Conservation (phyloP, 2,888 invertebrate genomes). For the Cephus spinipes region DNA sequence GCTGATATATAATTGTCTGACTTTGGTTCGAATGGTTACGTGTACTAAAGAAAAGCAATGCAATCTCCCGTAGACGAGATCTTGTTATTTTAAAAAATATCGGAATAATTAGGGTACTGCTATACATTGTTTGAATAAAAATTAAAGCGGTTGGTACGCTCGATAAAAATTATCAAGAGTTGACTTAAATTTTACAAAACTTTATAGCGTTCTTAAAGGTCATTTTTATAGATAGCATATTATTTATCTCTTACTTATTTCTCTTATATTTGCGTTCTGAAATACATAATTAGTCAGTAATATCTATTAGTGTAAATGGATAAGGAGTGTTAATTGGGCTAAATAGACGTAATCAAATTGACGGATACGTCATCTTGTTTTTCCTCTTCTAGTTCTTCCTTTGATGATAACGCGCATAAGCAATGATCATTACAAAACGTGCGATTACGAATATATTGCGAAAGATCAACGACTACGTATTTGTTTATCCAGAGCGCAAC, state of each 20-base stretch:
- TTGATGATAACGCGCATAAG: neutral
- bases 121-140: neutral
- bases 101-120: neutral
- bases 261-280: neutral
- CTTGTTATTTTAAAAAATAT: neutral
- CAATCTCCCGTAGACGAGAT: neutral
- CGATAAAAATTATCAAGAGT: neutral
- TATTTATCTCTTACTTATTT: neutral
- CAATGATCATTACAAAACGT: neutral
- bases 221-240: neutral
- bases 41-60: neutral
- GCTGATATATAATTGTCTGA: constrained; percentile 20
- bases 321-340: neutral
- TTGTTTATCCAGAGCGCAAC: neutral
- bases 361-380: neutral
- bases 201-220: neutral
- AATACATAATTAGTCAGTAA: neutral
- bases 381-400: neutral
- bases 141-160: neutral
- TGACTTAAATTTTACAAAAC: neutral
- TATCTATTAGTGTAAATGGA: neutral
- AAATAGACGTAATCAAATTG: neutral
- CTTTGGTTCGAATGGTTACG: neutral
- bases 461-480: neutral
- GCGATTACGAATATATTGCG: neutral